Evolutionary conservation across 2,888 invertebrate species (phyloP).

Genomic region (Zygaena filipendulae): DNA sequence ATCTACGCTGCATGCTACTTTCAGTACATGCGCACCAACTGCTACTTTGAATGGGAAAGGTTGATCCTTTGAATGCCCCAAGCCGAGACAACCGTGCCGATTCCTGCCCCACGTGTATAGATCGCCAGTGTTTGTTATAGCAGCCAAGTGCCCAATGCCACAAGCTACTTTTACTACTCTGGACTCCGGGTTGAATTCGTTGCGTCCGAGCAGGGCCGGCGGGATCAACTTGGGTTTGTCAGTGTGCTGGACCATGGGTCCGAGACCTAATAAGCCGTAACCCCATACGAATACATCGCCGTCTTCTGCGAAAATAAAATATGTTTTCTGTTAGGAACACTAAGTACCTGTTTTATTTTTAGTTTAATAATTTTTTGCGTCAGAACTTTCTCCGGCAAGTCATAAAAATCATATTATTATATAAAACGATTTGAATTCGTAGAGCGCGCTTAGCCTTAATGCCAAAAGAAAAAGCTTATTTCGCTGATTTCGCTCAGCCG

Average conservation of each 20-base stretch:
- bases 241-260: slow-evolving; percentile 78
- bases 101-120: slow-evolving; percentile 95
- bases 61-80: slow-evolving; percentile 84
- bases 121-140: slow-evolving; percentile 84
- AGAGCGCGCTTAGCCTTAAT: no score
- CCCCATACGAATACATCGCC: slow-evolving; percentile 95
- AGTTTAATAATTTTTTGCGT: no score
- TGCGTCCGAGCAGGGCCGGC: slow-evolving; percentile 84
- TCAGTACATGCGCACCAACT: slow-evolving; percentile 79
- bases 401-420: no score
- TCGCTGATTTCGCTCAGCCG: no score
- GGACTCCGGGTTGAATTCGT: slow-evolving; percentile 80
- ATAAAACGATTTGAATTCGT: no score
- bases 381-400: no score
- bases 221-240: slow-evolving; percentile 79
- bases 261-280: slow-evolving; percentile 90
- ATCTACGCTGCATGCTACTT: slow-evolving; percentile 87
- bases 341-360: no score
- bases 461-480: no score
- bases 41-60: slow-evolving; percentile 88
- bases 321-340: not conserved
- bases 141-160: slow-evolving; percentile 81
- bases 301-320: slow-evolving; percentile 67
- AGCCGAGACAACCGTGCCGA: slow-evolving; percentile 82
- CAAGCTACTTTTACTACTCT: slow-evolving; percentile 74